phyloP scores from a whole-genome alignment of 1,140 invertebrate genomes.

The Hylaeus volcanicus region DNA sequence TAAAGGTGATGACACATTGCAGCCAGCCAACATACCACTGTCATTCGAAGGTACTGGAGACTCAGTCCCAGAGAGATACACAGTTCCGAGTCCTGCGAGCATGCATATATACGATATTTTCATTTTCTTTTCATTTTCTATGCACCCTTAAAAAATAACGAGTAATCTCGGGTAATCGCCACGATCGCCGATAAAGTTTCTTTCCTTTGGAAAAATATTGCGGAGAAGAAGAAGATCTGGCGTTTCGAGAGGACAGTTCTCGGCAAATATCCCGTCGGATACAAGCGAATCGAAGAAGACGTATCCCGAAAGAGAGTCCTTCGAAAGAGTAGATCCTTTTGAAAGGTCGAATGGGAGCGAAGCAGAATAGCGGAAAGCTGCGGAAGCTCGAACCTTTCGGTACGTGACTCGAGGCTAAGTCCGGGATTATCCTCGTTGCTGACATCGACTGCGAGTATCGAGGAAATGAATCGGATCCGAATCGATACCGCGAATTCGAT shows the following conservation, averaged over 20 bases:
- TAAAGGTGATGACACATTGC: constrained; percentile 84
- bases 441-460: constrained; percentile 34
- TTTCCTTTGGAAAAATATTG: too few relatives aligned
- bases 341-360: not conserved
- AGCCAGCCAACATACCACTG: constrained; percentile 84
- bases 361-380: not conserved
- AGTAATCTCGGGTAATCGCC: too few relatives aligned
- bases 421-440: constrained; percentile 38
- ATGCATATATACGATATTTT: not conserved
- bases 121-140: too few relatives aligned
- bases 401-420: constrained; percentile 20
- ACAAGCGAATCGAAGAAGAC: too few relatives aligned
- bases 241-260: too few relatives aligned
- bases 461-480: constrained; percentile 27
- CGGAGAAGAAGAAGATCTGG: too few relatives aligned
- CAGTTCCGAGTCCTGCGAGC: constrained; percentile 82
- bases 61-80: constrained; percentile 84
- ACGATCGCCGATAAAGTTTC: too few relatives aligned
- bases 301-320: too few relatives aligned
- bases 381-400: constrained; percentile 17
- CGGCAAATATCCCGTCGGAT: too few relatives aligned
- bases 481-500: constrained; percentile 10
- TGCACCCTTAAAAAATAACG: too few relatives aligned
- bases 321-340: not conserved
- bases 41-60: constrained; percentile 83